phyloP scores from a whole-genome alignment of 2,113 vertebrate species.

The Protobothrops flavoviridis region DNA sequence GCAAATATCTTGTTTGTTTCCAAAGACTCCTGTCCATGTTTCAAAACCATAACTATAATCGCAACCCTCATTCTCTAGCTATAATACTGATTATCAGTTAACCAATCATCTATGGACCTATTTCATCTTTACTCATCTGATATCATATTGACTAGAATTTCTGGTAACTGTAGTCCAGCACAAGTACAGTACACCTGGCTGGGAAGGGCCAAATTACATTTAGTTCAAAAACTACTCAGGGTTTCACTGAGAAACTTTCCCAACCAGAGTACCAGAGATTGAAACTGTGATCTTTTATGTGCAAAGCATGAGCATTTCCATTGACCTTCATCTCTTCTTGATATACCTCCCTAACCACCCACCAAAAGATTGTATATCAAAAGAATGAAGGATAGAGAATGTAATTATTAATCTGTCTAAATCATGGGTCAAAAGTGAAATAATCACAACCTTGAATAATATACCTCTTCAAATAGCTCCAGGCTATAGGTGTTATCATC shows the following conservation, averaged over 20 bases:
- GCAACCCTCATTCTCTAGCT: not conserved
- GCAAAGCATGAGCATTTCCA: not conserved
- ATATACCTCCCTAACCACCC: constrained; percentile 2
- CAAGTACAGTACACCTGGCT: not conserved
- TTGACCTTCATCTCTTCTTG: not conserved
- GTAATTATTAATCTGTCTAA: not conserved
- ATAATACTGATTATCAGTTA: not conserved
- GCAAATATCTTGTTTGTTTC: not conserved
- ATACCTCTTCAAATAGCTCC: constrained; percentile 95
- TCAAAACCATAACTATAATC: not conserved
- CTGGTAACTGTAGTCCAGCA: not conserved
- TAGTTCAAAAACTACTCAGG: not conserved
- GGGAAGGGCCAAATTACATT: not conserved
- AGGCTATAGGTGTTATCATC: constrained; percentile 96
- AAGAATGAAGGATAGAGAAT: not conserved
- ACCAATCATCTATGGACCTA: not conserved
- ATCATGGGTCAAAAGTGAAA: not conserved
- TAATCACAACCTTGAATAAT: rapidly evolving
- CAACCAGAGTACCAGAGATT: not conserved
- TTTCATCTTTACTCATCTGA: not conserved
- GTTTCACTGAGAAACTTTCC: not conserved
- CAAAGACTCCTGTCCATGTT: not conserved
- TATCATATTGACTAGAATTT: not conserved
- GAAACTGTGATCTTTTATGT: not conserved
- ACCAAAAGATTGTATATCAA: rapidly evolving